phyloP scores from a whole-genome alignment of 2,113 vertebrate species.

The Vulpes lagopus region DNA sequence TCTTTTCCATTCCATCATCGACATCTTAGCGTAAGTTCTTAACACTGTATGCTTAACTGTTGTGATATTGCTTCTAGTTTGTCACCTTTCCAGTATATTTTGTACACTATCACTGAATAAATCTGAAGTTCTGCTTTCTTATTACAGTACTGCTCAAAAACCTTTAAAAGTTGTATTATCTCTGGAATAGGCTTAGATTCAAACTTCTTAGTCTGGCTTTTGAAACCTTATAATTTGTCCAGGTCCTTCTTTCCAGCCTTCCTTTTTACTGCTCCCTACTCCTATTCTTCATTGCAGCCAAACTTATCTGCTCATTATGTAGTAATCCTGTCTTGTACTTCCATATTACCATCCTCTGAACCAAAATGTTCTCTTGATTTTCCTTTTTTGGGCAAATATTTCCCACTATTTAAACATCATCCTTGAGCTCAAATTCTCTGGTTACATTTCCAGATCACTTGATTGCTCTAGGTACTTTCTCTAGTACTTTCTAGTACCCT shows the following conservation, averaged over 20 bases:
- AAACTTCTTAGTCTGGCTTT: not conserved
- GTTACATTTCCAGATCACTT: not conserved
- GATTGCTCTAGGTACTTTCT: not conserved
- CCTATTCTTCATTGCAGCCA: not conserved
- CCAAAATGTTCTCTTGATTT: not conserved
- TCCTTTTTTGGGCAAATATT: not conserved
- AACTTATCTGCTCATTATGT: not conserved
- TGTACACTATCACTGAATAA: not conserved
- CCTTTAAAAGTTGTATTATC: not conserved
- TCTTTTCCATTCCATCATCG: not conserved
- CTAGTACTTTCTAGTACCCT: not conserved
- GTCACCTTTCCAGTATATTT: not conserved
- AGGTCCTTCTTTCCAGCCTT: slow-evolving; percentile 1
- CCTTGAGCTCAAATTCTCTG: not conserved
- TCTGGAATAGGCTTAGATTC: not conserved
- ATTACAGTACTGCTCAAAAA: not conserved
- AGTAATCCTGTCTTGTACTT: not conserved
- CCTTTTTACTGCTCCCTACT: not conserved
- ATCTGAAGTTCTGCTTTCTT: slow-evolving; percentile 22
- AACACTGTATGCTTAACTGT: not conserved
- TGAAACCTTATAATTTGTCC: not conserved
- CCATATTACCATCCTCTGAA: not conserved
- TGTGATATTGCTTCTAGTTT: not conserved
- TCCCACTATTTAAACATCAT: not conserved
- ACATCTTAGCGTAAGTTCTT: not conserved